These are phyloP conservation scores for Callinectes sapidus DNA, from an alignment of 2,888 invertebrate genomes.

Conservation along the genomic window DNA sequence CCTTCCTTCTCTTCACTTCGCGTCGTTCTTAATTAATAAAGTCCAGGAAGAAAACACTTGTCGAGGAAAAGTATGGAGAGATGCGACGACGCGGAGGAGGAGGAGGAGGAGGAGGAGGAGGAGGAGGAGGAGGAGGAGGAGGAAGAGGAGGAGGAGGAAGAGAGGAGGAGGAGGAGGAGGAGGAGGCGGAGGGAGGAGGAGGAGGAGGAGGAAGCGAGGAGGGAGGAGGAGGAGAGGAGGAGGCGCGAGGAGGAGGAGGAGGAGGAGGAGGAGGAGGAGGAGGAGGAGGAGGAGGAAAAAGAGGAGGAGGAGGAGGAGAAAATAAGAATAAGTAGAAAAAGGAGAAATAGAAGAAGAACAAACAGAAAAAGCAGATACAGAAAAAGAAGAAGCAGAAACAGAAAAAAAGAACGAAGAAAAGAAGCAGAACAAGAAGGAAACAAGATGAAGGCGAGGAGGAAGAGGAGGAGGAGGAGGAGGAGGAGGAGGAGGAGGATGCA, in stretches of 20 bases:
- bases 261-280: not conserved
- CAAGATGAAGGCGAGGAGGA: not conserved
- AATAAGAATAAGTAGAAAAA: not conserved
- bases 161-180: not conserved
- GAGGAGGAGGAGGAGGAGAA: not conserved
- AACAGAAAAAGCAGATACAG: not conserved
- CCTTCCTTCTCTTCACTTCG: not conserved
- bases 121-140: not conserved
- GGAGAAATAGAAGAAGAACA: too few species aligned
- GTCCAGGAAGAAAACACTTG: not conserved
- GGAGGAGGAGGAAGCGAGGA: not conserved
- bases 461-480: not conserved
- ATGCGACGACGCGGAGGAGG: not conserved
- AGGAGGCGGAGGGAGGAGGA: not conserved
- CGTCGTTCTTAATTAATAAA: not conserved
- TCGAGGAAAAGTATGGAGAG: not conserved
- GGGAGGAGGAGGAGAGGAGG: slow-evolving; percentile 25
- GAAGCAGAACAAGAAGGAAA: not conserved
- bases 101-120: slow-evolving; percentile 23
- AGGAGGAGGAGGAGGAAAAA: not conserved
- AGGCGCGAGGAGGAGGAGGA: not conserved
- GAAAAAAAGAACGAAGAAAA: not conserved
- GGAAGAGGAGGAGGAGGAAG: not conserved
- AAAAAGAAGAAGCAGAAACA: not conserved
- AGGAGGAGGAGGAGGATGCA: not conserved